Conservation (phyloP, 2,113 vertebrate species). For the Addax nasomaculatus region DNA sequence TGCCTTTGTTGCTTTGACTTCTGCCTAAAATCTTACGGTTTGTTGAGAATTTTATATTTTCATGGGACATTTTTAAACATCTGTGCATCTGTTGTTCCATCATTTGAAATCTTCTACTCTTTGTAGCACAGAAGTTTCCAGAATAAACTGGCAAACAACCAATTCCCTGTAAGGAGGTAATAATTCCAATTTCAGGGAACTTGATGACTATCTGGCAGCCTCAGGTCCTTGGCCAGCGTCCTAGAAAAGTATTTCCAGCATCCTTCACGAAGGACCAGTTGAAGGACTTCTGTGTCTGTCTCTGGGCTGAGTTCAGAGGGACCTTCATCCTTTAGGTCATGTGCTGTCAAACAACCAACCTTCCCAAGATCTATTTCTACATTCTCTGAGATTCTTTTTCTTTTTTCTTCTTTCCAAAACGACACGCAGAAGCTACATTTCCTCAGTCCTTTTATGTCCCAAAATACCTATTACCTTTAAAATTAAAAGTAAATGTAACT, state of each 20-base stretch:
- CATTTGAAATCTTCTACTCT: background rate
- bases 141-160: background rate
- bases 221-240: too few relatives aligned
- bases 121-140: background rate
- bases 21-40: background rate
- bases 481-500: background rate
- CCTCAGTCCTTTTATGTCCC: background rate
- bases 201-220: background rate
- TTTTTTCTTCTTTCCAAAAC: background rate
- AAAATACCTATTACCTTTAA: background rate
- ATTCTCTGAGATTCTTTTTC: background rate
- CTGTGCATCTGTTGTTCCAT: background rate
- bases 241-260: background rate
- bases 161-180: background rate
- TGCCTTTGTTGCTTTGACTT: background rate
- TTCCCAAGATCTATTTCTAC: background rate
- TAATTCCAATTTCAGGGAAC: background rate
- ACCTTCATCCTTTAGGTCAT: too few relatives aligned
- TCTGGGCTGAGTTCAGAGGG: background rate
- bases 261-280: background rate
- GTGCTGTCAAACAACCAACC: background rate
- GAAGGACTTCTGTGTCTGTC: background rate
- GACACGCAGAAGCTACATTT: background rate
- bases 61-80: background rate
- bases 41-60: background rate